Conservation (phyloP, 2,113 vertebrate genomes). For the Eleginops maclovinus region DNA sequence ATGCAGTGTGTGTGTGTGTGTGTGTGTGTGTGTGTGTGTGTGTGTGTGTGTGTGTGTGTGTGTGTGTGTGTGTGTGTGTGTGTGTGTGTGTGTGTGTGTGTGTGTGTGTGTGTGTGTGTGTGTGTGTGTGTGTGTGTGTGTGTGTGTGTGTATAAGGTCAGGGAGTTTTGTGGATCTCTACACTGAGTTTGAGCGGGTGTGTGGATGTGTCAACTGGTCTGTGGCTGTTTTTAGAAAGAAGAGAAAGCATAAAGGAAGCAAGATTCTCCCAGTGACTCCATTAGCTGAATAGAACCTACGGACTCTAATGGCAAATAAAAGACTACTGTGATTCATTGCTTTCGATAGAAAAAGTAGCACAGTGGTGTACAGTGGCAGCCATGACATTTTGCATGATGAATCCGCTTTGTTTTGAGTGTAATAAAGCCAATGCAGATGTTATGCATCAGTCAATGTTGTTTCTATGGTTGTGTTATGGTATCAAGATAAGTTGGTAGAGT, state of each 20-base stretch:
- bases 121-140: constrained; percentile 3
- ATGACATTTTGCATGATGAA: constrained; percentile 9
- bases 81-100: constrained; percentile 9
- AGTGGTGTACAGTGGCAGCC: constrained; percentile 13
- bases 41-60: not conserved
- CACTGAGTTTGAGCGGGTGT: not conserved
- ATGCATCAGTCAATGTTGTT: too few relatives aligned
- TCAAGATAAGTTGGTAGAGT: not conserved
- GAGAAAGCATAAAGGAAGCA: constrained; percentile 6
- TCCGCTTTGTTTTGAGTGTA: not conserved
- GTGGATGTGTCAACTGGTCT: constrained; percentile 31
- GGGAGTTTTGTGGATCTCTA: constrained; percentile 41
- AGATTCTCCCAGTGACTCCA: constrained; percentile 25
- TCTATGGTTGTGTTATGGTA: too few relatives aligned
- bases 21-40: not conserved
- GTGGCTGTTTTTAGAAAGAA: constrained; percentile 43
- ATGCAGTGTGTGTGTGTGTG: constrained; percentile 10
- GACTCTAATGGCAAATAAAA: constrained; percentile 15
- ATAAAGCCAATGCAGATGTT: constrained; percentile 34
- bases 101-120: too few relatives aligned
- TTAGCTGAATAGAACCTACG: not conserved
- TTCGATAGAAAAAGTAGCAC: constrained; percentile 3
- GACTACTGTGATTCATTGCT: constrained; percentile 26
- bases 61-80: not conserved
- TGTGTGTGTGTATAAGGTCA: constrained; percentile 36